phyloP scores from a whole-genome alignment of 1,140 invertebrate species.

The Drosophila kepulauana region DNA sequence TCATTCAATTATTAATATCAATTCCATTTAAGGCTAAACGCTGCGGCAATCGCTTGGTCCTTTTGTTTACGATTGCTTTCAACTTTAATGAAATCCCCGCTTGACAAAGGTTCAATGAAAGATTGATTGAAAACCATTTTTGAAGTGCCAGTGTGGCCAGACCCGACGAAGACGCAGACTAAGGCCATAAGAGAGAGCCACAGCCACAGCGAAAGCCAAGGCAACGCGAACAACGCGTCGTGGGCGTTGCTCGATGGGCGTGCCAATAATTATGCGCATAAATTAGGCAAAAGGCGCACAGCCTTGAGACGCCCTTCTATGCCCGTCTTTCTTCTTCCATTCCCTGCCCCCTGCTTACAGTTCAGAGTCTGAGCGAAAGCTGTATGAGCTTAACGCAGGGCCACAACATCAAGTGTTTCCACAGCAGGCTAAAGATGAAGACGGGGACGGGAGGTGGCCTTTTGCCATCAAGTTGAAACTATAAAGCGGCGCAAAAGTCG shows the following conservation, averaged over 20 bases:
- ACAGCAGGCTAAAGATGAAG: background rate
- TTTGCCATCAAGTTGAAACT: slow-evolving; percentile 29
- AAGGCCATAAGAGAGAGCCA: background rate
- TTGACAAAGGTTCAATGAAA: slow-evolving; percentile 78
- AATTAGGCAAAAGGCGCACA: slow-evolving; percentile 60
- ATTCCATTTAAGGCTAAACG: slow-evolving; percentile 64
- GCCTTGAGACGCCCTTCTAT: slow-evolving; percentile 24
- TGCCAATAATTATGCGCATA: slow-evolving; percentile 77
- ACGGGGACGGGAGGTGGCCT: background rate
- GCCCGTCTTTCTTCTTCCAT: background rate
- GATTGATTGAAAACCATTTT: slow-evolving; percentile 79
- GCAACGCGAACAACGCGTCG: background rate
- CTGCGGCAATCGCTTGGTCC: slow-evolving; percentile 41
- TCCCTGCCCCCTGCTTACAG: background rate
- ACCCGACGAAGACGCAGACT: background rate
- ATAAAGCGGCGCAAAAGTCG: slow-evolving; percentile 35
- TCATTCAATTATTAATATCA: slow-evolving; percentile 75
- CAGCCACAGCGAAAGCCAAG: background rate
- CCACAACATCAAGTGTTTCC: slow-evolving; percentile 13
- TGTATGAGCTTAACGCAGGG: slow-evolving; percentile 26
- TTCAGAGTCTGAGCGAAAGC: slow-evolving; percentile 25
- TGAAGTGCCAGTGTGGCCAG: slow-evolving; percentile 53
- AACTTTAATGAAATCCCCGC: slow-evolving; percentile 76
- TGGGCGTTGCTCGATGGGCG: slow-evolving; percentile 36
- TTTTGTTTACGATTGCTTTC: slow-evolving; percentile 55